Evolutionary conservation across 2,888 invertebrate genomes (phyloP).

Genomic region (Amiota minor): DNA sequence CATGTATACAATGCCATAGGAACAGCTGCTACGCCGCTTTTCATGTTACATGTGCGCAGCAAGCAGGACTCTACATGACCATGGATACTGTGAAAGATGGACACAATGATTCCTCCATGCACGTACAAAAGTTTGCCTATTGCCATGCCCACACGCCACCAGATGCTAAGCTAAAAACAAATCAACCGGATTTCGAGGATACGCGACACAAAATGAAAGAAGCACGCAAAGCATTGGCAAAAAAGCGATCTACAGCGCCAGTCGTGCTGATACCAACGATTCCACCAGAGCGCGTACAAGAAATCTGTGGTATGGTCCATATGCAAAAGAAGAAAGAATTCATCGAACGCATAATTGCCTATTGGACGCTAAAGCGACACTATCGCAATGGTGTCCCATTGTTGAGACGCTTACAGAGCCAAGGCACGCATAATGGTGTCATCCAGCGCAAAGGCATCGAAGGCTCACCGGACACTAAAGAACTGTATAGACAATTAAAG

Average conservation of each 20-base stretch:
- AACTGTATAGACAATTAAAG: constrained; percentile 88
- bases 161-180: constrained; percentile 70
- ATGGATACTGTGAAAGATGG: constrained; percentile 89
- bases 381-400: constrained; percentile 96
- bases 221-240: constrained; percentile 88
- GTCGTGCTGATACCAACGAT: constrained; percentile 95
- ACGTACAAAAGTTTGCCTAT: constrained; percentile 95
- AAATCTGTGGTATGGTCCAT: constrained; percentile 86
- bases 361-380: constrained; percentile 97
- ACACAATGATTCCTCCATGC: constrained; percentile 81
- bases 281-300: constrained; percentile 89
- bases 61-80: constrained; percentile 93
- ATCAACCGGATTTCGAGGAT: constrained; percentile 77
- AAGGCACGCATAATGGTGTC: constrained; percentile 74
- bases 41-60: constrained; percentile 99
- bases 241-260: constrained; percentile 91
- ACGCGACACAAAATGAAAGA: constrained; percentile 88
- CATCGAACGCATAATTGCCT: constrained; percentile 91
- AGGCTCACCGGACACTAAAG: constrained; percentile 80
- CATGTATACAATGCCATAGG: constrained; percentile 98
- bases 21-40: constrained; percentile 97
- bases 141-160: constrained; percentile 90
- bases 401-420: constrained; percentile 85
- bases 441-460: constrained; percentile 77
- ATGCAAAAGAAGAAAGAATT: constrained; percentile 87